Evolutionary conservation across 1,140 invertebrate genomes (phyloP).

Genomic region (Rhagoletis pomonella): DNA sequence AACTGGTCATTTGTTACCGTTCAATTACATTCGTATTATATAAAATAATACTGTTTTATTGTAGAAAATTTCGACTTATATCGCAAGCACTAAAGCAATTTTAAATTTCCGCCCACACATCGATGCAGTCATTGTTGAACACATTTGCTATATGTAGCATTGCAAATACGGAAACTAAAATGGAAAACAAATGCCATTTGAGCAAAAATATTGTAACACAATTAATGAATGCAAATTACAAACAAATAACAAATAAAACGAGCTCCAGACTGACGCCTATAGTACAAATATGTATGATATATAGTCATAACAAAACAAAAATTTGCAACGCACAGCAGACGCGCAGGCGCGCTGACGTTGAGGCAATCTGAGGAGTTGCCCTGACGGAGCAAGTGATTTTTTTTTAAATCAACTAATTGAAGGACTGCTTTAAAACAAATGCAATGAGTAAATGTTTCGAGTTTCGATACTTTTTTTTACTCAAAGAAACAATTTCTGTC

Average conservation of each 20-base stretch:
- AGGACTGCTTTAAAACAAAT: no score
- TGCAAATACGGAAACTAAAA: conserved; percentile 33
- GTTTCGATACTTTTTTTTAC: no score
- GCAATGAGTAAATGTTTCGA: no score
- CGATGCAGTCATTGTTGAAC: background rate
- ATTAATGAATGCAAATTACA: conserved; percentile 4
- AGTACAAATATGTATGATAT: background rate
- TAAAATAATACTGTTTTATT: conserved; percentile 7
- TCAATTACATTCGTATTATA: background rate
- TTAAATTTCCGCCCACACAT: conserved; percentile 29
- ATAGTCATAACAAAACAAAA: background rate
- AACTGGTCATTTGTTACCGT: background rate
- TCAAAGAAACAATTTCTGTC: no score
- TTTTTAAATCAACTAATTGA: no score
- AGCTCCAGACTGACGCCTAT: background rate
- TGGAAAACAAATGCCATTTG: background rate
- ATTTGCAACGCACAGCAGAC: conserved; percentile 12
- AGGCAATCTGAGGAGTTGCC: background rate
- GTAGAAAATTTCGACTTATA: conserved; percentile 5
- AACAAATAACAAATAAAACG: background rate
- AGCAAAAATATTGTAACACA: conserved; percentile 36
- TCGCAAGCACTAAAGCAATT: background rate
- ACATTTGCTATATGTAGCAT: conserved; percentile 9
- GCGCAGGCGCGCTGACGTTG: conserved; percentile 6
- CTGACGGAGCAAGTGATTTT: no score